phyloP scores from a whole-genome alignment of 37 sponge, comb jelly and placozoan genomes.

The Dysidea cf. avara region DNA sequence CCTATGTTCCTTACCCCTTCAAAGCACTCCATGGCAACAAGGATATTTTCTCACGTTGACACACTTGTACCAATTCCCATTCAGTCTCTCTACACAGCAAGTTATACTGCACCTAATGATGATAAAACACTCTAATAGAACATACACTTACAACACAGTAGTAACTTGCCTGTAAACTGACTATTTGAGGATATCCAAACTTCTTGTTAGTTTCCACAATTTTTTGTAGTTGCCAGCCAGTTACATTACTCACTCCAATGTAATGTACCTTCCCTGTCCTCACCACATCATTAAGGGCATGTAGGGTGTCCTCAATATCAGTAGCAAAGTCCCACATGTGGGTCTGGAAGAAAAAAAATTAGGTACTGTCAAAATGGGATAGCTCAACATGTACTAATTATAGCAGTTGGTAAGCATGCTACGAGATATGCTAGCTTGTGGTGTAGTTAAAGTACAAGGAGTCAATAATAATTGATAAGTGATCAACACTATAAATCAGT shows the following conservation, averaged over 20 bases:
- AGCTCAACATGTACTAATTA: no score
- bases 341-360: constrained; percentile 30
- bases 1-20: constrained; percentile 87
- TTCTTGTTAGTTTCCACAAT: no score
- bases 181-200: no score
- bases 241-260: constrained; percentile 88
- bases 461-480: no score
- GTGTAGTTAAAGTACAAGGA: no score
- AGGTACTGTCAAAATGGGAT: no score
- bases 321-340: constrained; percentile 92
- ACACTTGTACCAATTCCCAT: constrained; percentile 88
- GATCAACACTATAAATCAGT: no score
- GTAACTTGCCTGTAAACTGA: neutral
- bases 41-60: constrained; percentile 79
- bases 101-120: constrained; percentile 94
- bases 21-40: constrained; percentile 92
- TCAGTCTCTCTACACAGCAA: constrained; percentile 85
- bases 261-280: constrained; percentile 78
- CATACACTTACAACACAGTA: neutral
- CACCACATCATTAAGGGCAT: constrained; percentile 80
- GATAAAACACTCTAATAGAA: no score
- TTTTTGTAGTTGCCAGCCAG: constrained; percentile 94
- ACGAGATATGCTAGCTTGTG: no score
- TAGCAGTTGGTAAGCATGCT: no score
- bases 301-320: constrained; percentile 84